A percentile compares a stretch with the other conserved stretches of the same genome.
phyloP scores from a whole-genome alignment of 1,140 invertebrate genomes.

The Pogonus chalceus region DNA sequence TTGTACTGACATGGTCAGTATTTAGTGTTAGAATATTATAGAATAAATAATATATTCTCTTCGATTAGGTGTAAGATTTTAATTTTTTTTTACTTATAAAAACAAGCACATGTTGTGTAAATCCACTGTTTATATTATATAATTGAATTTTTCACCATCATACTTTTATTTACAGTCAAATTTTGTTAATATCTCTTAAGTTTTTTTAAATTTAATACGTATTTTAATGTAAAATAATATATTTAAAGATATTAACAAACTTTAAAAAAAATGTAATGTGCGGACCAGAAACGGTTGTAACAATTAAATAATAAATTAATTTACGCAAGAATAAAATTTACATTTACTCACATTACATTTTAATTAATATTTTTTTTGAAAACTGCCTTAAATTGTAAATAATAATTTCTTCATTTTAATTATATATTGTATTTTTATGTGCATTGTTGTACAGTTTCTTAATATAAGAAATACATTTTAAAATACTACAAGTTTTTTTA shows the following conservation, averaged over 20 bases:
- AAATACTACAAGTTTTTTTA: not conserved
- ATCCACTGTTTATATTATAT: not conserved
- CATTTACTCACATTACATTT: too few species aligned
- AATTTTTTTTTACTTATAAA: not conserved
- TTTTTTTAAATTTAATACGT: too few species aligned
- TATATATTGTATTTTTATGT: not conserved
- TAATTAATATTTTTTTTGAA: not conserved
- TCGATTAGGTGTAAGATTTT: not conserved
- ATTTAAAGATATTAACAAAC: too few species aligned
- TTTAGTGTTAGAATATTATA: not conserved
- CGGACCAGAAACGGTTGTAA: too few species aligned
- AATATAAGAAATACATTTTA: slow-evolving; percentile 2
- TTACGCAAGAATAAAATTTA: too few species aligned
- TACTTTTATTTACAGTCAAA: too few species aligned
- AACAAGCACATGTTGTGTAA: not conserved
- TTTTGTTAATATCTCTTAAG: too few species aligned
- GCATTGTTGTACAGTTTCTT: slow-evolving; percentile 1
- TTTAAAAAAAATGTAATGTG: too few species aligned
- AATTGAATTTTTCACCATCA: not conserved
- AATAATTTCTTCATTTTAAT: not conserved
- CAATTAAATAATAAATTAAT: too few species aligned
- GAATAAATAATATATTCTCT: not conserved
- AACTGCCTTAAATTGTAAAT: not conserved
- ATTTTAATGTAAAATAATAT: too few species aligned
- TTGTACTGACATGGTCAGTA: not conserved